These are phyloP conservation scores for Acipenser ruthenus DNA, from an alignment of 2,797 vertebrate species.

Conservation along the genomic window DNA sequence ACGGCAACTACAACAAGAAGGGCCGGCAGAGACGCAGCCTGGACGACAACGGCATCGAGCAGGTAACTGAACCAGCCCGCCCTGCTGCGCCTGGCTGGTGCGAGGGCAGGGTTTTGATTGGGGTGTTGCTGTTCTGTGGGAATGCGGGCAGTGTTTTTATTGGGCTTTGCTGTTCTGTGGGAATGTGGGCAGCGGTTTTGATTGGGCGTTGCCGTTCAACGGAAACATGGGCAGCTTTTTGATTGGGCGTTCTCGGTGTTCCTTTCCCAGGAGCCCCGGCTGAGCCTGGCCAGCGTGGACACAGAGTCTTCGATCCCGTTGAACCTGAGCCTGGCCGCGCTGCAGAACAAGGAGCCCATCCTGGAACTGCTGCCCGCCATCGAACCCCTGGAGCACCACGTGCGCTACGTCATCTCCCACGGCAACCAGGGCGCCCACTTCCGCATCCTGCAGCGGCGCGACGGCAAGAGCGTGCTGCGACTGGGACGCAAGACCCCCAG, in stretches of 20 bases:
- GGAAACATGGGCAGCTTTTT: background rate
- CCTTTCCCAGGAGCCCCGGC: conserved; percentile 36
- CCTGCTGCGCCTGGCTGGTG: background rate
- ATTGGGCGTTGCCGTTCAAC: too few relatives aligned
- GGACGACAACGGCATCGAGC: conserved; percentile 48
- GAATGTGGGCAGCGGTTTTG: background rate
- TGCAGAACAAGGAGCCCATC: conserved; percentile 73
- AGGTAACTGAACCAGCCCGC: conserved; percentile 36
- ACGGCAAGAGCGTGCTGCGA: conserved; percentile 72
- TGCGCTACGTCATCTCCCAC: conserved; percentile 71
- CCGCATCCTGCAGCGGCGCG: conserved; percentile 68
- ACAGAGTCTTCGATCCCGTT: conserved; percentile 68
- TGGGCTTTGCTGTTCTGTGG: too few relatives aligned
- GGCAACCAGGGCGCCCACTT: conserved; percentile 74
- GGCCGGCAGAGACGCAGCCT: conserved; percentile 63
- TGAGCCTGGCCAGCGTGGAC: conserved; percentile 82
- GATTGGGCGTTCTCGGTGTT: background rate
- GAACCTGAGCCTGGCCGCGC: conserved; percentile 60
- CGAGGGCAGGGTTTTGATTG: background rate
- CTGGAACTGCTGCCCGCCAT: conserved; percentile 78
- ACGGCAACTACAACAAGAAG: conserved; percentile 63
- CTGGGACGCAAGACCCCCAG: conserved; percentile 59
- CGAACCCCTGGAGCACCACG: conserved; percentile 66
- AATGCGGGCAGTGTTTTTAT: background rate
- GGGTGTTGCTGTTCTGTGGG: too few relatives aligned